Percentiles rank a stretch among this genome's conserved stretches.
Evolutionary conservation across 2,113 vertebrate species (phyloP).

Genomic region (Suncus etruscus): DNA sequence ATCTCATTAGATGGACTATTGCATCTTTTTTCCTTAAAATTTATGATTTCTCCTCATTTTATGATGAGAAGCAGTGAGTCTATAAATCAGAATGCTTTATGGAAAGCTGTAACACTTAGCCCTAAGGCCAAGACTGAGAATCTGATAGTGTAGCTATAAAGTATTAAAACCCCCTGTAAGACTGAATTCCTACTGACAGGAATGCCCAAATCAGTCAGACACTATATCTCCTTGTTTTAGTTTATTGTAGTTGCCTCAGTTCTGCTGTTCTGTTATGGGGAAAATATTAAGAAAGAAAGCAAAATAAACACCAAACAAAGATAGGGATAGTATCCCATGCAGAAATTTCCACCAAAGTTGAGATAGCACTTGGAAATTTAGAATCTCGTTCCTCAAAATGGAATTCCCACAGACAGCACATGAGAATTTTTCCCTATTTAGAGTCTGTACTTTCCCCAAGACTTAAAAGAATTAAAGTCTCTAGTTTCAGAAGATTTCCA

Average conservation of each 20-base stretch:
- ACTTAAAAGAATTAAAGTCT: not conserved
- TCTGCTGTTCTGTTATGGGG: conserved; percentile 45
- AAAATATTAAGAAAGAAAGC: not conserved
- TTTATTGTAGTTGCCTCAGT: conserved; percentile 37
- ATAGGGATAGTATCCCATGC: not conserved
- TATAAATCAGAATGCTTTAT: conserved; percentile 76
- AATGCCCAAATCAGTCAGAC: conserved; percentile 59
- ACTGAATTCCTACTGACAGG: conserved; percentile 52
- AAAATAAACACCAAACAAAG: conserved; percentile 14
- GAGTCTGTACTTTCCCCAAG: not conserved
- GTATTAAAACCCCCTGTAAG: conserved; percentile 72
- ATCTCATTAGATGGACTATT: conserved; percentile 64
- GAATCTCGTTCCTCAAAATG: conserved; percentile 1
- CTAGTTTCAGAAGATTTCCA: not conserved
- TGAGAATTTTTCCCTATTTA: not conserved
- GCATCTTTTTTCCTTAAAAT: not conserved
- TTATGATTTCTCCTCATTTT: conserved; percentile 73
- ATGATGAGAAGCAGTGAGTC: conserved; percentile 65
- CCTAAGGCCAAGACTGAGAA: conserved; percentile 69
- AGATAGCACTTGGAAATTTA: not conserved
- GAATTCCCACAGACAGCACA: not conserved
- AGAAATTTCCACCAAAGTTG: not conserved
- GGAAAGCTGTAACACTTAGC: conserved; percentile 60
- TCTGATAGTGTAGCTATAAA: conserved; percentile 72
- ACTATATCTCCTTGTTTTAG: conserved; percentile 52